Evolutionary conservation across 2,888 invertebrate genomes (phyloP).

Genomic region (Euclidia mi): DNA sequence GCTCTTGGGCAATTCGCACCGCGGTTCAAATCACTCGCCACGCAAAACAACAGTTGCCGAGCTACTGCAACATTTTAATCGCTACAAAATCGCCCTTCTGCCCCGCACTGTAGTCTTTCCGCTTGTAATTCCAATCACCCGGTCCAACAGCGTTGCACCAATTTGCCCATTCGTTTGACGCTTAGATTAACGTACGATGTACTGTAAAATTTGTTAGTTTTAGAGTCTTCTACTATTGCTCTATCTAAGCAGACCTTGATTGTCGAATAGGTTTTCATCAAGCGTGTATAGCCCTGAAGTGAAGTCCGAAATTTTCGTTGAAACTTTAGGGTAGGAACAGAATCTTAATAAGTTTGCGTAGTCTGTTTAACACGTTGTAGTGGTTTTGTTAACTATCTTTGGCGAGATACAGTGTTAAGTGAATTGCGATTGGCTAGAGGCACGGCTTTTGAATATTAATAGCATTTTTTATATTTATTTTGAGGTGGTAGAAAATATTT

Average conservation of each 20-base stretch:
- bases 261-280: neutral
- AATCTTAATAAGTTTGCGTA: no score
- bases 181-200: conserved; percentile 22
- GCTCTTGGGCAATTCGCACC: no score
- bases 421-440: no score
- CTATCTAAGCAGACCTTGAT: neutral
- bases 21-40: no score
- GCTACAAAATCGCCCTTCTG: conserved; percentile 1
- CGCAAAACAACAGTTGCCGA: no score
- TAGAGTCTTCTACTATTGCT: conserved; percentile 2
- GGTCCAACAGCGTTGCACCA: conserved; percentile 35
- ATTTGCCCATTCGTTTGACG: conserved; percentile 29
- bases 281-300: neutral
- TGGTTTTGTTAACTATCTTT: no score
- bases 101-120: conserved; percentile 15
- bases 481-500: no score
- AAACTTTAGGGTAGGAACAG: neutral
- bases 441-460: no score
- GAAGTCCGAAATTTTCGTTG: neutral
- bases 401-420: no score
- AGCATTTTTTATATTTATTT: no score
- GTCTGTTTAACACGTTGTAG: no score
- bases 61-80: neutral
- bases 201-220: conserved; percentile 14
- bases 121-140: conserved; percentile 40